Conservation (phyloP, 2,113 vertebrate species). For the Myotis lucifugus region DNA sequence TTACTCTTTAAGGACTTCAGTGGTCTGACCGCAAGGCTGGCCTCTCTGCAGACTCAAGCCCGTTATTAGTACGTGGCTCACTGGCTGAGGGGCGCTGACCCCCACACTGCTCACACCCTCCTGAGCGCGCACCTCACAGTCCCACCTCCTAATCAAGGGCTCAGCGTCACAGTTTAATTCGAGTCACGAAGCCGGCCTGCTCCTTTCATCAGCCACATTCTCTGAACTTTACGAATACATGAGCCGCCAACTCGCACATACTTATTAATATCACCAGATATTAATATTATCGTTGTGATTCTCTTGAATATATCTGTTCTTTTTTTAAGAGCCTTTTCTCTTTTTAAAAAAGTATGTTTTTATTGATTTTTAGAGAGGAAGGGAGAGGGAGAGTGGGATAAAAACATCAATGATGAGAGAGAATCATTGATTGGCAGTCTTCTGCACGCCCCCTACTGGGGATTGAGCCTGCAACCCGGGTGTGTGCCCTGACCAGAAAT, state of each 20-base stretch:
- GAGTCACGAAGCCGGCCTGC: background rate
- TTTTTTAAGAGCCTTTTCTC: too few species aligned
- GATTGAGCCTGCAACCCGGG: too few species aligned
- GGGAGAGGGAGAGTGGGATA: too few species aligned
- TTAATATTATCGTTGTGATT: background rate
- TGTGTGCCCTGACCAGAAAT: too few species aligned
- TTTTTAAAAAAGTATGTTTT: too few species aligned
- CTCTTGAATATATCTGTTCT: too few species aligned
- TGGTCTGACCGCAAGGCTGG: background rate
- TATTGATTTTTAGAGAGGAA: too few species aligned
- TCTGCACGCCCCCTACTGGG: too few species aligned
- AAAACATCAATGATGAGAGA: too few species aligned
- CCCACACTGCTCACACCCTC: too few species aligned
- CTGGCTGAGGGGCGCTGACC: fast-evolving
- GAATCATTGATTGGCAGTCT: too few species aligned
- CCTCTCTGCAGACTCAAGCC: fast-evolving
- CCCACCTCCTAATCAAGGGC: background rate
- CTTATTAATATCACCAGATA: too few species aligned
- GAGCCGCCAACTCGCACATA: background rate
- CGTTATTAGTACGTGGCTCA: background rate
- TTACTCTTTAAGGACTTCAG: background rate
- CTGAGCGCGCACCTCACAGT: background rate
- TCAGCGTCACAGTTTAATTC: background rate
- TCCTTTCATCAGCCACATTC: background rate
- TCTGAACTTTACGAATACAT: background rate